Evolutionary conservation across 2,113 vertebrate genomes (phyloP), one percentile per base, ranked within the genome.

Genomic region (Anhinga anhinga): DNA sequence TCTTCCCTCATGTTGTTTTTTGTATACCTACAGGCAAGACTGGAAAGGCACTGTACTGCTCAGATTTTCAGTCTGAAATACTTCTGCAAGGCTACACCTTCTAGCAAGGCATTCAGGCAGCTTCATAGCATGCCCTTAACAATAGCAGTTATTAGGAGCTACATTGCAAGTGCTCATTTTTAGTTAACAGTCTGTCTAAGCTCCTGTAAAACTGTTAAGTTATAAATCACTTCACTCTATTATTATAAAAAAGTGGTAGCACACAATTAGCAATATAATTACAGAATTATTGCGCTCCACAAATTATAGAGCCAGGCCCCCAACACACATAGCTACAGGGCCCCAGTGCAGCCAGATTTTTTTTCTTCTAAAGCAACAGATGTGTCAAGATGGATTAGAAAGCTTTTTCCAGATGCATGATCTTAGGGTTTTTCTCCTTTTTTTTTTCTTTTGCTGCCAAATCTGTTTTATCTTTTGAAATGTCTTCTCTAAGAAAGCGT

Each of bases 261-360:
- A 73, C 27, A 82, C 53, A 97, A 97, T 97, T 96, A 97, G 77
- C 71, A 88, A 87, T 85, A 86, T 82, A 97, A 96, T 97, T 95
- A 95, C 70, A 77, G 93, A 95, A 96, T 91, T 95, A 95, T 65
- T 94, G 81, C 0, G 1, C 67, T 90, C 70, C 84, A 91, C 82
- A 97, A 82, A 94, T 91, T 97, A 91, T 55, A 91, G 42, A 77
- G 42, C 42, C 74, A 73, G 74, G 62, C 62, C 84, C 82, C 82
- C 82, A 88, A 73, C 84, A 86, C 80, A 82, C 45, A 59, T 85
- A 58, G 84, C 95, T 96, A 29, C 86, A 95, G 89, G 93, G 94
- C 26, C n/a, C 22, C 74, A 62, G n/a, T 70, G 58, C 27, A 95
- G 58, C 40, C 66, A 87, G 36, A 53, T 32, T 69, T 93, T 93